Percentiles rank a stretch among this genome's conserved stretches.
These are phyloP conservation scores for Etheostoma cragini DNA, from an alignment of 2,113 vertebrate genomes.

Conservation along the genomic window DNA sequence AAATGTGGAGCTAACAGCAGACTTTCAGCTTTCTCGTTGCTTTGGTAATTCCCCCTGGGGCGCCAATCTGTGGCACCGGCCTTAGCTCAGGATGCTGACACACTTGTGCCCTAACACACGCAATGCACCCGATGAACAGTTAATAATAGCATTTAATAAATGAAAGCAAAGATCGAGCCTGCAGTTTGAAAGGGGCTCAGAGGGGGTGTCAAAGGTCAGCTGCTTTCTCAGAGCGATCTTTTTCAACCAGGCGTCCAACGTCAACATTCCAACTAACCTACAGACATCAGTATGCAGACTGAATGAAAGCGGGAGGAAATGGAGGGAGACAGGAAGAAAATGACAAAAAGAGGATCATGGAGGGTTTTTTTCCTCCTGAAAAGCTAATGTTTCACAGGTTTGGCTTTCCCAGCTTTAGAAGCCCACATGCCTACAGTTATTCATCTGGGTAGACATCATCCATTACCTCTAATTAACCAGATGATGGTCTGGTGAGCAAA, in stretches of 20 bases:
- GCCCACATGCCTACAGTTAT: constrained; percentile 56
- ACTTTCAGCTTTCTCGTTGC: constrained; percentile 10
- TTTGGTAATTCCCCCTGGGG: constrained; percentile 8
- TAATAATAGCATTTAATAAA: constrained; percentile 59
- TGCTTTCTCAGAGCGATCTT: constrained; percentile 76
- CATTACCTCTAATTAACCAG: constrained; percentile 80
- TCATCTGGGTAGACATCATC: constrained; percentile 74
- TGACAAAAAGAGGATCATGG: constrained; percentile 31
- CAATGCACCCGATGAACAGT: constrained; percentile 44
- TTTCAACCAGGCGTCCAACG: constrained; percentile 76
- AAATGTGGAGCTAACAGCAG: constrained; percentile 11
- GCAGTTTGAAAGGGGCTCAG: constrained; percentile 38
- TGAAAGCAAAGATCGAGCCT: constrained; percentile 52
- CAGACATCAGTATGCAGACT: constrained; percentile 38
- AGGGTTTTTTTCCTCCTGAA: not conserved
- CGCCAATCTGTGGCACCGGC: constrained; percentile 28
- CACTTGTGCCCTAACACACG: constrained; percentile 35
- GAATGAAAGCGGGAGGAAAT: constrained; percentile 54
- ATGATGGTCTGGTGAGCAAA: constrained; percentile 84
- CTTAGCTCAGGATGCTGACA: constrained; percentile 43
- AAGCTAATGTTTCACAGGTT: constrained; percentile 71
- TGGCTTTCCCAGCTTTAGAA: constrained; percentile 47
- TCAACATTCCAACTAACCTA: constrained; percentile 78
- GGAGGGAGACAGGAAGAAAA: constrained; percentile 44
- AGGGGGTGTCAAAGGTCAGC: constrained; percentile 49